Evolutionary conservation across 2,797 vertebrate genomes (phyloP).

Genomic region (Sarcophilus harrisii): DNA sequence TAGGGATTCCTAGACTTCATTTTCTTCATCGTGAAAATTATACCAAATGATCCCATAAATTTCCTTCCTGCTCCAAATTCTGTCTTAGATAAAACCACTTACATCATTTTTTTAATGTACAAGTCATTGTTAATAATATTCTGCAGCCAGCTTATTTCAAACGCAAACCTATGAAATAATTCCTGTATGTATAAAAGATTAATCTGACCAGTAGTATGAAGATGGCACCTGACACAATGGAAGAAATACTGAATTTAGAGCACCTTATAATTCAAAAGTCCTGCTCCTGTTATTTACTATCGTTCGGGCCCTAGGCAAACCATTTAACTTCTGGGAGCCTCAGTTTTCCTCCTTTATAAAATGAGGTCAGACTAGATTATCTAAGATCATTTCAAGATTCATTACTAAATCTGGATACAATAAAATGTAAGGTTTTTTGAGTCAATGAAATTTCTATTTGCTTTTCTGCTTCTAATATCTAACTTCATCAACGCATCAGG

Average conservation of each 20-base stretch:
- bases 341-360: slow-evolving; percentile 43
- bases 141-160: neutral
- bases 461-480: neutral
- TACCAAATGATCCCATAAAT: neutral
- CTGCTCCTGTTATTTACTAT: neutral
- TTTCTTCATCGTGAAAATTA: neutral
- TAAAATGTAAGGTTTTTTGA: neutral
- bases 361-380: slow-evolving; percentile 14
- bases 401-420: slow-evolving; percentile 6
- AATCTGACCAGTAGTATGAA: slow-evolving; percentile 25
- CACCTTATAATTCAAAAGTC: neutral
- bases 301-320: slow-evolving; percentile 2
- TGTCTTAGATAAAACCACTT: neutral
- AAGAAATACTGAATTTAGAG: neutral
- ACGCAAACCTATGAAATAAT: slow-evolving; percentile 30
- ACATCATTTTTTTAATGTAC: neutral
- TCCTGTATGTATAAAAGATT: neutral
- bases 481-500: neutral
- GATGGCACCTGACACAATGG: neutral
- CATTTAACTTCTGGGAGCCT: neutral
- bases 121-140: neutral
- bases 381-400: slow-evolving; percentile 9
- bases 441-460: neutral
- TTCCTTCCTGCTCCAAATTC: neutral
- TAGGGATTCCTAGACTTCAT: neutral